phyloP scores from a whole-genome alignment of 2,888 invertebrate genomes.

The Frankliniella intonsa region DNA sequence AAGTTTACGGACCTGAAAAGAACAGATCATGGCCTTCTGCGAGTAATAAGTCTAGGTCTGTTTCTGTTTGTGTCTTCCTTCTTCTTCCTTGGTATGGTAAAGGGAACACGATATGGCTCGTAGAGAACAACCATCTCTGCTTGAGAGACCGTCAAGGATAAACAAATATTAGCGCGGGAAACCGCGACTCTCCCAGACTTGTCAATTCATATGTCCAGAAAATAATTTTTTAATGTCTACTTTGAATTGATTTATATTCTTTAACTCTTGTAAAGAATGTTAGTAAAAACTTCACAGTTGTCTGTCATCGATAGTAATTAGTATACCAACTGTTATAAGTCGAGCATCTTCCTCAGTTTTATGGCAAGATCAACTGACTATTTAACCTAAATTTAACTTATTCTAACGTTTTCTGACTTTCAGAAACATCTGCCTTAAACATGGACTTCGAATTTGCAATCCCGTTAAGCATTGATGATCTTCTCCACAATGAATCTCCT shows the following conservation, averaged over 20 bases:
- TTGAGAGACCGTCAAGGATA: not conserved
- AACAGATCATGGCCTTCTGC: not conserved
- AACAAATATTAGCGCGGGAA: not conserved
- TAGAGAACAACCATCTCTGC: not conserved
- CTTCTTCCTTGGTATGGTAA: not conserved
- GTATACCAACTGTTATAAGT: too few species aligned
- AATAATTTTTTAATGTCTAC: too few species aligned
- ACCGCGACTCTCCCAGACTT: too few species aligned
- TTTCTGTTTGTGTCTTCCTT: not conserved
- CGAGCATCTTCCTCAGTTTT: too few species aligned
- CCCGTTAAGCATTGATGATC: slow-evolving; percentile 62
- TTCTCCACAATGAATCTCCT: slow-evolving; percentile 56
- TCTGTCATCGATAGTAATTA: too few species aligned
- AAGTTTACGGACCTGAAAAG: slow-evolving; percentile 16
- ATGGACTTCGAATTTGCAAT: slow-evolving; percentile 53
- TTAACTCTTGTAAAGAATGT: too few species aligned
- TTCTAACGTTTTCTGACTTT: not conserved
- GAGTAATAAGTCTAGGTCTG: not conserved
- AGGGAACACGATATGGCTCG: not conserved
- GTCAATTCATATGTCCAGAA: too few species aligned
- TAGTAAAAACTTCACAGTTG: too few species aligned
- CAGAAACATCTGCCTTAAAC: not conserved
- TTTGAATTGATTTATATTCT: too few species aligned
- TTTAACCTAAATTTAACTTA: too few species aligned
- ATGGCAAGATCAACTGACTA: too few species aligned